Percentiles rank a stretch among this genome's conserved stretches.
phyloP scores from a whole-genome alignment of 2,888 invertebrate species.

The Acanthococcus lagerstroemiae region DNA sequence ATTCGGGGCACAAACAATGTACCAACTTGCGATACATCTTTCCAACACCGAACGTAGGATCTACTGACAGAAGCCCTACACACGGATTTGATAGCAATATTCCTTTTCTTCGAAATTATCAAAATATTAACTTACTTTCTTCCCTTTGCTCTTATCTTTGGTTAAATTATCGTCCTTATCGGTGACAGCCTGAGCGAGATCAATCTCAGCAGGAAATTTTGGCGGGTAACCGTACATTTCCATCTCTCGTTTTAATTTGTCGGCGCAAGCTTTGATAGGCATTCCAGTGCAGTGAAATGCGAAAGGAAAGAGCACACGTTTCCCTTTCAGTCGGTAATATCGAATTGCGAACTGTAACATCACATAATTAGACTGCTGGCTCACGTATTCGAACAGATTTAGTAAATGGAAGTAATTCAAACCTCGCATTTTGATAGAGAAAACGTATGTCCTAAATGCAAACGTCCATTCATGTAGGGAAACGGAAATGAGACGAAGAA shows the following conservation, averaged over 20 bases:
- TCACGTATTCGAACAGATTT: constrained; percentile 31
- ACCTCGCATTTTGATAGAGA: constrained; percentile 94
- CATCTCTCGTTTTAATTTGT: constrained; percentile 90
- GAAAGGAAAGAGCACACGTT: constrained; percentile 87
- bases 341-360: constrained; percentile 70
- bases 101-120: too few species aligned
- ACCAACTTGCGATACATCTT: too few species aligned
- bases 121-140: constrained; percentile 55
- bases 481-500: constrained; percentile 92
- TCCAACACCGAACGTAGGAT: too few species aligned
- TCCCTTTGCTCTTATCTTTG: constrained; percentile 84
- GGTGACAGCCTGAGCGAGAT: constrained; percentile 43
- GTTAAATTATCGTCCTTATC: constrained; percentile 50
- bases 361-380: too few species aligned
- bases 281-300: constrained; percentile 99
- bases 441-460: constrained; percentile 96
- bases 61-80: too few species aligned
- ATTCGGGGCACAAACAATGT: too few species aligned
- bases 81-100: too few species aligned
- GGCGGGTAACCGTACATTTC: constrained; percentile 87
- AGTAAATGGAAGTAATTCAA: constrained; percentile 38
- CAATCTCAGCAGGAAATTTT: constrained; percentile 59
- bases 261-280: constrained; percentile 99
- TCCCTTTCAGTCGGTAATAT: constrained; percentile 85
- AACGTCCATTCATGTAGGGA: constrained; percentile 98